phyloP scores from a whole-genome alignment of 2,113 vertebrate genomes.

The Ramphastos sulfuratus region DNA sequence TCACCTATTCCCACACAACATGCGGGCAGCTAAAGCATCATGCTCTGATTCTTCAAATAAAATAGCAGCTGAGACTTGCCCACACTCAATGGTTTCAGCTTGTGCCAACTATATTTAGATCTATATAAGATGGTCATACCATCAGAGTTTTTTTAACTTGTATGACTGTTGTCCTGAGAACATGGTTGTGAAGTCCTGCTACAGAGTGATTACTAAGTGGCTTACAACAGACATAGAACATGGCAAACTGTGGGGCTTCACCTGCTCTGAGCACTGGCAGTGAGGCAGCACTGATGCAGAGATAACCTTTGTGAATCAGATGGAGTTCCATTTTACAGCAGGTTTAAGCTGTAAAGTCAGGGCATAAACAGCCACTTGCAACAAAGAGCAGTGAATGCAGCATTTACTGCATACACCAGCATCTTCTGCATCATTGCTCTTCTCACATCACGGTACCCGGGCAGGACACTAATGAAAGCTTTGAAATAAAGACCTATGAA shows the following conservation, averaged over 20 bases:
- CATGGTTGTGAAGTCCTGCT: neutral
- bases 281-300: neutral
- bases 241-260: neutral
- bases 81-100: neutral
- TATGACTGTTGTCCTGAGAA: neutral
- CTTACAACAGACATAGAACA: neutral
- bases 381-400: neutral
- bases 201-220: neutral
- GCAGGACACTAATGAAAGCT: neutral
- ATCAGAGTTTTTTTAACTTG: neutral
- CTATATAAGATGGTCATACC: neutral
- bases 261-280: neutral
- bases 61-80: neutral
- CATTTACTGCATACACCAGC: neutral
- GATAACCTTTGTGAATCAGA: neutral
- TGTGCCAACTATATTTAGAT: neutral
- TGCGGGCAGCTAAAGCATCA: neutral
- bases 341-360: neutral
- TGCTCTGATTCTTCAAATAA: neutral
- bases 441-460: neutral
- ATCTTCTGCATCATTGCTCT: neutral
- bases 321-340: neutral
- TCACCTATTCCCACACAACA: neutral
- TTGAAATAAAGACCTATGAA: conserved; percentile 12
- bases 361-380: neutral